Evolutionary conservation across 1,140 invertebrate genomes (phyloP).

Genomic region (Oscheius sp.): DNA sequence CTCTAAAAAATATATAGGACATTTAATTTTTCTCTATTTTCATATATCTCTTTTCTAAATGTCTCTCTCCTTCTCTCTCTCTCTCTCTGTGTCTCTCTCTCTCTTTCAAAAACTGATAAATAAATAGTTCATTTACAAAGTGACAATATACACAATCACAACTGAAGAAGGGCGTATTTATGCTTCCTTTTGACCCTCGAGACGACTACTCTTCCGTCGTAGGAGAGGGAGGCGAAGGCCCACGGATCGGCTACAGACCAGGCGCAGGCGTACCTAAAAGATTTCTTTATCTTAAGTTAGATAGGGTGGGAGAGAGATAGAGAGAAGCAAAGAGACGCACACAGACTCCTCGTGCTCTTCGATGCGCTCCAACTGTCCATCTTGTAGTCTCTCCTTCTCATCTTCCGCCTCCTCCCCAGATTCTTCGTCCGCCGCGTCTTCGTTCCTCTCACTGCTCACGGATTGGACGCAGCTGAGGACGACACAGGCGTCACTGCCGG

Average conservation of each 20-base stretch:
- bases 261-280: slow-evolving; percentile 76
- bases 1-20: background rate
- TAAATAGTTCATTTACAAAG: background rate
- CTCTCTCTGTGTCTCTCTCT: background rate
- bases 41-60: too few relatives aligned
- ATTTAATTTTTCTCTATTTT: background rate
- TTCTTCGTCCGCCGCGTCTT: slow-evolving; percentile 64
- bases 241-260: slow-evolving; percentile 96
- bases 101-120: background rate
- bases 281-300: too few relatives aligned
- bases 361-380: slow-evolving; percentile 81
- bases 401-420: slow-evolving; percentile 60
- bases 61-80: too few relatives aligned
- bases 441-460: slow-evolving; percentile 76
- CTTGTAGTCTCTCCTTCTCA: slow-evolving; percentile 64
- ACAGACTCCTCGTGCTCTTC: slow-evolving; percentile 97
- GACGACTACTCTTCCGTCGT: slow-evolving; percentile 87
- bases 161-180: slow-evolving; percentile 43
- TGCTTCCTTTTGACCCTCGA: slow-evolving; percentile 71
- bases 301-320: background rate
- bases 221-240: slow-evolving; percentile 94
- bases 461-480: slow-evolving; percentile 80
- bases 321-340: background rate
- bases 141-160: too few relatives aligned
- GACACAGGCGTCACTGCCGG: slow-evolving; percentile 88